Conservation (phyloP, 2,797 vertebrate genomes). For the Perodicticus potto region DNA sequence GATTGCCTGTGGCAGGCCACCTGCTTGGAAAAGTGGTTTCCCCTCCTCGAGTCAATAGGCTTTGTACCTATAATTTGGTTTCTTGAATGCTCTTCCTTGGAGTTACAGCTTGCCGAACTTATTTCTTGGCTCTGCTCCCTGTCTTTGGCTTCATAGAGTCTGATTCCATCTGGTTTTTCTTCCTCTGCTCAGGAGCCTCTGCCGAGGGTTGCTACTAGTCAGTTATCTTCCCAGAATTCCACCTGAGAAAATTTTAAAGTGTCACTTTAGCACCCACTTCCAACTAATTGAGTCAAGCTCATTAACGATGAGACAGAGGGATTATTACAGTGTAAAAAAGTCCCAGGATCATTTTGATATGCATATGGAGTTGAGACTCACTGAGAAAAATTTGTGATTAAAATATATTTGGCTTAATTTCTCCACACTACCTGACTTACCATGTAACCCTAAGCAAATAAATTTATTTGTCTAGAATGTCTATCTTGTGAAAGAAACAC, state of each 20-base stretch:
- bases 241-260: conserved; percentile 37
- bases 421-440: background rate
- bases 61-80: too few species aligned
- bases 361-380: background rate
- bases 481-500: conserved; percentile 9
- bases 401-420: conserved; percentile 45
- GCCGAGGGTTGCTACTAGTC: too few species aligned
- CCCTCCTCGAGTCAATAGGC: too few species aligned
- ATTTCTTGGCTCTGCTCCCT: too few species aligned
- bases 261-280: background rate
- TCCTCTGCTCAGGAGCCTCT: too few species aligned
- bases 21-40: too few species aligned
- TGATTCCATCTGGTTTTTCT: too few species aligned
- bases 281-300: background rate
- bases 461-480: conserved; percentile 7
- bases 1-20: too few species aligned
- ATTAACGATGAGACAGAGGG: background rate
- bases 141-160: too few species aligned
- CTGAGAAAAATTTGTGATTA: background rate
- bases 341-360: background rate
- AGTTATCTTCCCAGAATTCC: too few species aligned
- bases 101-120: too few species aligned
- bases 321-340: background rate
- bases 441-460: background rate
- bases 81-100: too few species aligned